Evolutionary conservation across 2,797 vertebrate species (phyloP).

Genomic region (Sciurus vulgaris): DNA sequence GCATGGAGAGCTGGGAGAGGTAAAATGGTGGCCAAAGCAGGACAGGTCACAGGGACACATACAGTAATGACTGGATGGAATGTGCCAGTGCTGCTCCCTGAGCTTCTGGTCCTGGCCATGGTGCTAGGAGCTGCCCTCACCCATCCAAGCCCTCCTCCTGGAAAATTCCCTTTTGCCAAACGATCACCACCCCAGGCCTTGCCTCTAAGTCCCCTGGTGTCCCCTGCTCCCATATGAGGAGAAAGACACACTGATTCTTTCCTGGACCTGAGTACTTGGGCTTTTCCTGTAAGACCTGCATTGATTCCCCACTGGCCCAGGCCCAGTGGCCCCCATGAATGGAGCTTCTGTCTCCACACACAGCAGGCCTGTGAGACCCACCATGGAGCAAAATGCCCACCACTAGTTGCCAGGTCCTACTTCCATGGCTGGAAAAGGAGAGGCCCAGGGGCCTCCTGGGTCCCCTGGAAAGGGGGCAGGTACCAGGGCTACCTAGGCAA

Average conservation of each 20-base stretch:
- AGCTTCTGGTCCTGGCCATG: background rate
- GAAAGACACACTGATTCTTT: constrained; percentile 42
- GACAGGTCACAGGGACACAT: too few species aligned
- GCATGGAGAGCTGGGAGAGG: background rate
- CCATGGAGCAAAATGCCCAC: background rate
- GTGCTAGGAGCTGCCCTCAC: background rate
- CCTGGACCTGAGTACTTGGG: background rate
- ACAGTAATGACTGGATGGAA: background rate
- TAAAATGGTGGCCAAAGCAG: background rate
- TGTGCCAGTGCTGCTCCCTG: background rate
- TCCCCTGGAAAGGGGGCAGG: background rate
- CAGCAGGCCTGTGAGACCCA: constrained; percentile 62
- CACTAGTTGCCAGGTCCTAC: constrained; percentile 35
- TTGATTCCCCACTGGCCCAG: constrained; percentile 56
- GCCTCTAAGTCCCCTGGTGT: background rate
- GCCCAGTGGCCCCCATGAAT: constrained; percentile 79
- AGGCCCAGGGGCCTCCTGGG: background rate
- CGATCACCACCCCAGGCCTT: constrained; percentile 13
- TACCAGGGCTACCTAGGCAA: background rate
- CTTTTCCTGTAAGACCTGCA: constrained; percentile 43
- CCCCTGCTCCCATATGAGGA: constrained; percentile 42
- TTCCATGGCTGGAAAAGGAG: background rate
- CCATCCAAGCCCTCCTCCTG: background rate
- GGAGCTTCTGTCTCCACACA: constrained; percentile 75
- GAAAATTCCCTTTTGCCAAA: background rate